Percentiles rank a stretch among this genome's conserved stretches.
Conservation (phyloP, 2,797 vertebrate genomes). For the Mus spretus region DNA sequence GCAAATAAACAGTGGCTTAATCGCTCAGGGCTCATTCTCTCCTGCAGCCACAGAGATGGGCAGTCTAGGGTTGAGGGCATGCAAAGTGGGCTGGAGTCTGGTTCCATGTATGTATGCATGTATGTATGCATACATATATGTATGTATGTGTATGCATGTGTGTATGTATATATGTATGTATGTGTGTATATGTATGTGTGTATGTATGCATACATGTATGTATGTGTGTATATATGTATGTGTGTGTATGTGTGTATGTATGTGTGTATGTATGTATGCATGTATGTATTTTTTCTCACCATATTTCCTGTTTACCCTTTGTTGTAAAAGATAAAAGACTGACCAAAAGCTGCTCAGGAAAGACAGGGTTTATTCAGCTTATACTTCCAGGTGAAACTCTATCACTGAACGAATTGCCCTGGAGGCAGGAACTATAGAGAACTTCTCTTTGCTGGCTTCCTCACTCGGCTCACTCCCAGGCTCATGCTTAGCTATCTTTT, state of each 20-base stretch:
- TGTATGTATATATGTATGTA: no score
- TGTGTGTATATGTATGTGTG: no score
- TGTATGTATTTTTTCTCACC: neutral
- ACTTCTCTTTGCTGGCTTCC: neutral
- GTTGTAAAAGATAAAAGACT: neutral
- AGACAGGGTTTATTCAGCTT: neutral
- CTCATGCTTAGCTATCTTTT: neutral
- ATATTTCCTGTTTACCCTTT: neutral
- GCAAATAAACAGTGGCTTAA: neutral
- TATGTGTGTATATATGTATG: no score
- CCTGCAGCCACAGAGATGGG: neutral
- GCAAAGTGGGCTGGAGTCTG: neutral
- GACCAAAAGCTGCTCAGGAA: neutral
- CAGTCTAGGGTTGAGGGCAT: neutral
- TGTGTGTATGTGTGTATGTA: no score
- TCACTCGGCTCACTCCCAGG: neutral
- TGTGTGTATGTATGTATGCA: no score
- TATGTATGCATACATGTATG: no score
- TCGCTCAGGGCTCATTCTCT: neutral
- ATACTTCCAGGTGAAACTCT: neutral
- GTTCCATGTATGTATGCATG: no score
- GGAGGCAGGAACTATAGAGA: neutral
- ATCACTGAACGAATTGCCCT: neutral
- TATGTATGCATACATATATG: no score
- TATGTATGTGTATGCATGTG: no score